phyloP scores from a whole-genome alignment of 2,113 vertebrate genomes.

The Neogale vison region DNA sequence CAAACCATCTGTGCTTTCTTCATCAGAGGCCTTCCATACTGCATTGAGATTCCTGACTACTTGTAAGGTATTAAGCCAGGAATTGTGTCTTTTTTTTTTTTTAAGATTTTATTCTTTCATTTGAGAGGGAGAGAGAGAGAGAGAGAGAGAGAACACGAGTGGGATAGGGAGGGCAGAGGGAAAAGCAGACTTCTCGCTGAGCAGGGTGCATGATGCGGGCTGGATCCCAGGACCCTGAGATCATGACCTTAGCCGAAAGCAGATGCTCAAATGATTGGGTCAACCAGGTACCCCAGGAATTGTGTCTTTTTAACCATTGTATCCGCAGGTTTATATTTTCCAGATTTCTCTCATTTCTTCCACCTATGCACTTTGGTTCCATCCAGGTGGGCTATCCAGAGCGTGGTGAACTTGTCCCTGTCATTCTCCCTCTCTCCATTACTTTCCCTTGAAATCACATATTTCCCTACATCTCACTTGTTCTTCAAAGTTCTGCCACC shows the following conservation, averaged over 20 bases:
- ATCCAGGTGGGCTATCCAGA: background rate
- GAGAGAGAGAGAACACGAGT: background rate
- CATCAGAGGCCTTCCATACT: background rate
- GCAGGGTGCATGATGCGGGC: background rate
- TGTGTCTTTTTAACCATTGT: background rate
- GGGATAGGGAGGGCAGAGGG: too few species aligned
- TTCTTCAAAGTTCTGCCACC: background rate
- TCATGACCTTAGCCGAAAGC: background rate
- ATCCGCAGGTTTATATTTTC: background rate
- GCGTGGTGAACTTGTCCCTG: background rate
- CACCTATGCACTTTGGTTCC: background rate
- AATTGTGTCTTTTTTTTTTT: background rate
- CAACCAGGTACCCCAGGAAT: background rate
- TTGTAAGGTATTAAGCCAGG: background rate
- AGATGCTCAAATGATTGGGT: background rate
- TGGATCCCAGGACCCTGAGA: background rate
- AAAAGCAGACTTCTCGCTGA: background rate
- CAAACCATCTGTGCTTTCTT: background rate
- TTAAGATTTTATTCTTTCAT: background rate
- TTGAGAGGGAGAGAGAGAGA: background rate
- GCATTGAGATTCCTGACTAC: background rate
- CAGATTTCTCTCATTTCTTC: background rate
- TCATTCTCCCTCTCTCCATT: background rate
- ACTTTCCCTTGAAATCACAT: background rate
- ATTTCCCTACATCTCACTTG: background rate